Conservation (phyloP, 2,888 invertebrate species). For the Lasioglossum malachurum region DNA sequence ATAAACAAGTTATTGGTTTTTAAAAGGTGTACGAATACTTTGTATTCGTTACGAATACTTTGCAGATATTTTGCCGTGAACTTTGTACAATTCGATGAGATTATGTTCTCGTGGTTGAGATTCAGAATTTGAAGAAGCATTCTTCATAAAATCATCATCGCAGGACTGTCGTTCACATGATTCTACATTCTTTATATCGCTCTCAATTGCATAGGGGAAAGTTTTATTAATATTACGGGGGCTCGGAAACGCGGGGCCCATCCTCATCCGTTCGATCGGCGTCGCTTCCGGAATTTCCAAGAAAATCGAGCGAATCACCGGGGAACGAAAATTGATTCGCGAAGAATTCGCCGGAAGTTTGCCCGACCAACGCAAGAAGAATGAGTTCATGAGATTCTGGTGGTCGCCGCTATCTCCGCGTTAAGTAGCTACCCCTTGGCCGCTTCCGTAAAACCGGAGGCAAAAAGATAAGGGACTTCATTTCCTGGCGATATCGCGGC, state of each 20-base stretch:
- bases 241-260: too few relatives aligned
- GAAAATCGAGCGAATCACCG: background rate
- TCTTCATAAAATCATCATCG: too few relatives aligned
- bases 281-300: conserved; percentile 31
- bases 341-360: background rate
- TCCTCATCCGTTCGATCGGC: background rate
- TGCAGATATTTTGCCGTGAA: too few relatives aligned
- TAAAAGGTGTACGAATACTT: too few relatives aligned
- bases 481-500: conserved; percentile 53
- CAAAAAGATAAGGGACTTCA: conserved; percentile 64
- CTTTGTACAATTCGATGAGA: too few relatives aligned
- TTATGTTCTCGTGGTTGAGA: too few relatives aligned
- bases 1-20: too few relatives aligned
- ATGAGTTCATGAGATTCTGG: conserved; percentile 23
- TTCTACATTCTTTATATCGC: too few relatives aligned
- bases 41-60: too few relatives aligned
- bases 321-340: conserved; percentile 58
- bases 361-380: background rate
- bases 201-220: too few relatives aligned
- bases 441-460: conserved; percentile 46
- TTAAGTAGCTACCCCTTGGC: conserved; percentile 32
- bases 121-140: too few relatives aligned
- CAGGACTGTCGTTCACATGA: too few relatives aligned
- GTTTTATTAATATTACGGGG: background rate
- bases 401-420: conserved; percentile 33